Conservation (phyloP, 2,797 vertebrate species). For the Sebastes minor region DNA sequence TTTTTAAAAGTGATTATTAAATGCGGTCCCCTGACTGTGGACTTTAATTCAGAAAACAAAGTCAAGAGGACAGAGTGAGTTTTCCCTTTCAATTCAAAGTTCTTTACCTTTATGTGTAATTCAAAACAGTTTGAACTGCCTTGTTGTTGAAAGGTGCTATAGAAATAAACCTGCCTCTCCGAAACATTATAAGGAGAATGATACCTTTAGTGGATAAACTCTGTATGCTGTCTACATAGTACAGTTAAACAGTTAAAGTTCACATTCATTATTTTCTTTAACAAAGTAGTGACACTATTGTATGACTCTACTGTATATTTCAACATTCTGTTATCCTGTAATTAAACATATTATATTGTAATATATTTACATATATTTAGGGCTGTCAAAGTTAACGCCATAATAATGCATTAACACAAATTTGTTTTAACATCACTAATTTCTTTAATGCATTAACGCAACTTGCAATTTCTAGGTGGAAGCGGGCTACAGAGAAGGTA, state of each 20-base stretch:
- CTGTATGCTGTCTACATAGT: background rate
- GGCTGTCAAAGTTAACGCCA: too few relatives aligned
- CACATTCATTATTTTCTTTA: background rate
- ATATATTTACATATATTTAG: too few relatives aligned
- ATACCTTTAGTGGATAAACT: background rate
- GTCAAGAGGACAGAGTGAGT: background rate
- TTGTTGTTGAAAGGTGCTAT: too few relatives aligned
- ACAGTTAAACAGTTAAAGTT: background rate
- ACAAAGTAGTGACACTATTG: background rate
- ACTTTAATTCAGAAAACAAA: background rate
- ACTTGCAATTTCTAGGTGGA: too few relatives aligned
- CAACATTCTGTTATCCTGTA: too few relatives aligned
- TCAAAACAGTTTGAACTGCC: background rate
- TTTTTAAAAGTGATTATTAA: too few relatives aligned
- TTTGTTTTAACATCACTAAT: too few relatives aligned
- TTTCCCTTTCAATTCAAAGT: background rate
- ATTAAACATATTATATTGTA: too few relatives aligned
- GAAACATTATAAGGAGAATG: background rate
- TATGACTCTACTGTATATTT: background rate
- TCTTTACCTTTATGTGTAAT: background rate
- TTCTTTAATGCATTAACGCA: too few relatives aligned
- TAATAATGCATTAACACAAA: too few relatives aligned
- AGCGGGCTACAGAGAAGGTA: too few relatives aligned
- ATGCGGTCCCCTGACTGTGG: too few relatives aligned
- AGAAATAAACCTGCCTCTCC: background rate